phyloP scores from a whole-genome alignment of 2,888 invertebrate genomes.

The Cataglyphis altisquamis region DNA sequence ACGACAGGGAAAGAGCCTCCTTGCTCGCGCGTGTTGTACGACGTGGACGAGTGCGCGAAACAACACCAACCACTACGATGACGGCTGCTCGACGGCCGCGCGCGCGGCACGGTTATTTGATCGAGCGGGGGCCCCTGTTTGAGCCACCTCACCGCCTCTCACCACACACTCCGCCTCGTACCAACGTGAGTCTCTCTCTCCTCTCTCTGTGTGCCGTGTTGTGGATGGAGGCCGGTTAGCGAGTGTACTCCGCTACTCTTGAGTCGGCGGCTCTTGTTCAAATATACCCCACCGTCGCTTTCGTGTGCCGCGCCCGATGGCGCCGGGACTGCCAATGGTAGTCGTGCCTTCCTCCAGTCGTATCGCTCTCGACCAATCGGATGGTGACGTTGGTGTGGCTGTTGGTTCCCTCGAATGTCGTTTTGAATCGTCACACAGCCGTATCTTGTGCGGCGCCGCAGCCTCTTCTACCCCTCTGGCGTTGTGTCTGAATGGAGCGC shows the following conservation, averaged over 20 bases:
- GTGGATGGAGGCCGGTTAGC: constrained; percentile 85
- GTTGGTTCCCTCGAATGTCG: constrained; percentile 47
- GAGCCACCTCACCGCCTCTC: constrained; percentile 71
- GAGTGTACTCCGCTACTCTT: constrained; percentile 85
- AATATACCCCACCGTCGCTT: constrained; percentile 80
- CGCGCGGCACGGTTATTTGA: constrained; percentile 70
- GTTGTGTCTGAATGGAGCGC: neutral
- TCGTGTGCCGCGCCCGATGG: constrained; percentile 65
- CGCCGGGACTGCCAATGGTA: constrained; percentile 59
- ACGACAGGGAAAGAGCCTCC: constrained; percentile 16
- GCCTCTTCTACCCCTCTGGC: constrained; percentile 35
- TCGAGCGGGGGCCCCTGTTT: constrained; percentile 73
- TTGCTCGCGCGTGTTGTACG: constrained; percentile 47
- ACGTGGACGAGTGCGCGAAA: constrained; percentile 50
- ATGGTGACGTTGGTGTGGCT: neutral
- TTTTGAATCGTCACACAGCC: constrained; percentile 51
- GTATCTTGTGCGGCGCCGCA: constrained; percentile 47
- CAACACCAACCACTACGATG: constrained; percentile 50
- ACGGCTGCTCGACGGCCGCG: constrained; percentile 47
- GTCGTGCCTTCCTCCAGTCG: constrained; percentile 12
- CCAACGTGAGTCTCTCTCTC: constrained; percentile 67
- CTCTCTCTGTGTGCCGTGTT: constrained; percentile 82
- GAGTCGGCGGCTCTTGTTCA: constrained; percentile 85
- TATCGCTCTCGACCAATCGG: constrained; percentile 61
- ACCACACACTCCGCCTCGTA: constrained; percentile 70